Conservation (phyloP, 2,113 vertebrate species). For the Laticauda colubrina region DNA sequence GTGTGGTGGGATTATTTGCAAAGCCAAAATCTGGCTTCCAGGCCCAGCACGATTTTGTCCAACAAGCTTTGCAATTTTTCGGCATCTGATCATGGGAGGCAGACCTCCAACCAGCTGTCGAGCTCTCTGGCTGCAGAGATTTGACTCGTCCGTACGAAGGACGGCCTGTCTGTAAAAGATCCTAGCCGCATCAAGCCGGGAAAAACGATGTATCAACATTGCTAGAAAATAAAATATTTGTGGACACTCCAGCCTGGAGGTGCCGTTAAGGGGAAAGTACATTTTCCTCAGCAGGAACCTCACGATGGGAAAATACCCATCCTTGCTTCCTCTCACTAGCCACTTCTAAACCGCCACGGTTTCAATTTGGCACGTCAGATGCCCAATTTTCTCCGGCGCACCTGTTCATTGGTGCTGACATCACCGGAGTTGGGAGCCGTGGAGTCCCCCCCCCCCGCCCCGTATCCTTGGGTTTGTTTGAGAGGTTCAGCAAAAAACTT, state of each 20-base stretch:
- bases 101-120: constrained; percentile 62
- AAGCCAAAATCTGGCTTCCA: constrained; percentile 59
- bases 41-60: constrained; percentile 64
- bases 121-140: constrained; percentile 53
- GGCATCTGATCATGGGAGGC: constrained; percentile 70
- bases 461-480: not conserved
- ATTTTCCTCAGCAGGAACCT: too few relatives aligned
- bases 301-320: not conserved
- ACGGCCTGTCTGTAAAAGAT: constrained; percentile 21
- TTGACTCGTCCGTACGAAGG: constrained; percentile 46
- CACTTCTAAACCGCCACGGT: not conserved
- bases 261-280: not conserved
- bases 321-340: accelerated
- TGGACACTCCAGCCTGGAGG: too few relatives aligned
- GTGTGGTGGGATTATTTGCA: constrained; percentile 26
- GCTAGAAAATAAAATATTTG: not conserved
- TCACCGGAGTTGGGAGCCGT: not conserved
- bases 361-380: not conserved
- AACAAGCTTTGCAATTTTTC: constrained; percentile 68
- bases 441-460: too few relatives aligned
- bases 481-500: not conserved
- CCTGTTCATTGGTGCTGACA: not conserved
- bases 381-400: not conserved
- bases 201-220: not conserved
- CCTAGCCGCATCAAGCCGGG: not conserved